A percentile compares a stretch with the other conserved stretches of the same genome.
phyloP scores from a whole-genome alignment of 2,113 vertebrate species.

The Mola mola region DNA sequence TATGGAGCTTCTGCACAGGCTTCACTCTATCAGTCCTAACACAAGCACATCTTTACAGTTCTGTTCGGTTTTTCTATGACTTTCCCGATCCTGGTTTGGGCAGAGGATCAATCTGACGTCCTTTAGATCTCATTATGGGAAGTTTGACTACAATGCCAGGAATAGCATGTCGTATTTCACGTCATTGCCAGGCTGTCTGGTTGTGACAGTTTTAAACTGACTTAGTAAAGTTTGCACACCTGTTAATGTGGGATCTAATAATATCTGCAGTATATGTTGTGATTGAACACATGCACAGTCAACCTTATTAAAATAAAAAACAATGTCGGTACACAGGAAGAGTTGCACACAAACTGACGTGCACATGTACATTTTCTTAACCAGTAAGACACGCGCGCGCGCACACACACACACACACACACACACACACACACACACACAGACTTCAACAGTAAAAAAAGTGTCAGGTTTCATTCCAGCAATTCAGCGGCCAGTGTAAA shows the following conservation, averaged over 20 bases:
- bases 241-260: slow-evolving; percentile 13
- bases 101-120: no score
- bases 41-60: no score
- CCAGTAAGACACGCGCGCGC: background rate
- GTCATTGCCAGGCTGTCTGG: slow-evolving; percentile 14
- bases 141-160: background rate
- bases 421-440: slow-evolving; percentile 12
- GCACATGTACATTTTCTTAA: background rate
- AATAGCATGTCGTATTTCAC: slow-evolving; percentile 14
- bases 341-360: background rate
- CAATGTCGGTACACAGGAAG: no score
- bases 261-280: slow-evolving; percentile 13
- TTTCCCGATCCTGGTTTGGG: no score
- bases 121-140: no score
- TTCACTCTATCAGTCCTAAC: no score
- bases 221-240: slow-evolving; percentile 24
- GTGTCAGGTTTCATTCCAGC: slow-evolving; percentile 73
- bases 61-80: no score
- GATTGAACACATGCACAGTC: no score
- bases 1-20: background rate
- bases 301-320: no score
- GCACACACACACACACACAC: slow-evolving; percentile 20
- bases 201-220: slow-evolving; percentile 2
- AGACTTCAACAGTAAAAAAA: slow-evolving; percentile 48
- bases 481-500: slow-evolving; percentile 62